A percentile compares a stretch with the other conserved stretches of the same genome.
Conservation (phyloP, 2,888 invertebrate species). For the Byasa hedistus region DNA sequence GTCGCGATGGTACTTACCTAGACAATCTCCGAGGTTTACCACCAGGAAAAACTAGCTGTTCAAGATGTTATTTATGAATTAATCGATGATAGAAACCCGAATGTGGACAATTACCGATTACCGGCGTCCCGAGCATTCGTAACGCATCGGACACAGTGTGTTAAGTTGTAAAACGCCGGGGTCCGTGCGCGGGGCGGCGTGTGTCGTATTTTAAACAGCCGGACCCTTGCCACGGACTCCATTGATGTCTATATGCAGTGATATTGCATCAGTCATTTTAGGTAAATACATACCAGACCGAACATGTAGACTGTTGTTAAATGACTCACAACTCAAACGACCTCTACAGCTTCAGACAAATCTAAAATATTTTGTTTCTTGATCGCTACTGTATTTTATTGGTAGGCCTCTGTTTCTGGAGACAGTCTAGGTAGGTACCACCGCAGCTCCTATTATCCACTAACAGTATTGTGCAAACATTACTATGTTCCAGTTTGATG, state of each 20-base stretch:
- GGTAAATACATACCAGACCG: not conserved
- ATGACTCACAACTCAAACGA: too few relatives aligned
- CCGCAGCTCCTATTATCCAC: too few relatives aligned
- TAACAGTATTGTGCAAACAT: too few relatives aligned
- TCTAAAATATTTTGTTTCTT: too few relatives aligned
- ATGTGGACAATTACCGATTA: constrained; percentile 40
- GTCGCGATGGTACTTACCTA: too few relatives aligned
- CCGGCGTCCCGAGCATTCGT: constrained; percentile 36
- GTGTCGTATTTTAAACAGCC: constrained; percentile 39
- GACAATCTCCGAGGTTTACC: too few relatives aligned
- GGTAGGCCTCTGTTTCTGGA: too few relatives aligned
- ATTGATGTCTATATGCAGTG: constrained; percentile 21
- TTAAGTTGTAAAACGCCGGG: constrained; percentile 29
- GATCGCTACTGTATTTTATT: too few relatives aligned
- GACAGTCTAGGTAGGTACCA: too few relatives aligned
- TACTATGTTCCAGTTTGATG: too few relatives aligned
- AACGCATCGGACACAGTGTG: constrained; percentile 33
- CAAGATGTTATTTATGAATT: constrained; percentile 8
- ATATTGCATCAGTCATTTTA: constrained; percentile 13
- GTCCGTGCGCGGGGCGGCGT: constrained; percentile 28
- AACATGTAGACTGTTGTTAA: not conserved
- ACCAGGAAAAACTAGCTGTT: too few relatives aligned
- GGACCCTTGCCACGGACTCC: constrained; percentile 32
- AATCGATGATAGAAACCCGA: constrained; percentile 11
- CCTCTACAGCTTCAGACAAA: too few relatives aligned